Evolutionary conservation across 2,113 vertebrate species (phyloP), one percentile per base, ranked within the genome.

Genomic region (Copsychus sechellarum): DNA sequence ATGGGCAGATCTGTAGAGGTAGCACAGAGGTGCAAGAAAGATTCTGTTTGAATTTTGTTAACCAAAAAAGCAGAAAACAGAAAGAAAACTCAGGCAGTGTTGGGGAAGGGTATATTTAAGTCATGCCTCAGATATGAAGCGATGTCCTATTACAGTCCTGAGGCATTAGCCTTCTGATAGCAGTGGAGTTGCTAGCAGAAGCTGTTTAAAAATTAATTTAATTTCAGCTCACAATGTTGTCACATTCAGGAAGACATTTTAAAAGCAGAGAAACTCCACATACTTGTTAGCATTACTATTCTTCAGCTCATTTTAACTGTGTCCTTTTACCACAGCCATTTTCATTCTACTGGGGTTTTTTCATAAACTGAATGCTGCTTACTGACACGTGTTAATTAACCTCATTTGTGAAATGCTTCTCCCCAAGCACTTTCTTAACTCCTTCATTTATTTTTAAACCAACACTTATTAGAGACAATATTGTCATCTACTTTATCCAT

Each of bases 151-250:
- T 92, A 90, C 24, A 78, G 82, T 93, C 38, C 56, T 78, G 51
- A 71, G 56, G 38, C 67, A 88, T 71, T 31, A 81, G 67, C 26
- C 54, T 88, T 69, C 58, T 1, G 33, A 47, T 78, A 92, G 71
- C 42, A 90, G 33, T 24, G 47, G 20, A 71, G 23, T 3, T 91
- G 48, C 25, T 36, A 56, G 11, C 40, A 26, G 12, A 76, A 47
- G 29, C 14, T 21, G 40, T 85, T 94, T 51, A 67, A 96, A 96
- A 61, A 81, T 84, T 86, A 84, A 86, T 91, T 91, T 91, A 31
- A 64, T 28, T 87, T 60, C 45, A 65, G 43, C 28, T 76, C 83
- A 24, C 74, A 86, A 86, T 76, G 31, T 45, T 88, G 43, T 31
- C 61, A 79, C 14, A 38, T 61, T 84, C 3, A 2, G 13, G 28